phyloP scores from a whole-genome alignment of 2,888 invertebrate genomes.

The Deladenus siricidicola region DNA sequence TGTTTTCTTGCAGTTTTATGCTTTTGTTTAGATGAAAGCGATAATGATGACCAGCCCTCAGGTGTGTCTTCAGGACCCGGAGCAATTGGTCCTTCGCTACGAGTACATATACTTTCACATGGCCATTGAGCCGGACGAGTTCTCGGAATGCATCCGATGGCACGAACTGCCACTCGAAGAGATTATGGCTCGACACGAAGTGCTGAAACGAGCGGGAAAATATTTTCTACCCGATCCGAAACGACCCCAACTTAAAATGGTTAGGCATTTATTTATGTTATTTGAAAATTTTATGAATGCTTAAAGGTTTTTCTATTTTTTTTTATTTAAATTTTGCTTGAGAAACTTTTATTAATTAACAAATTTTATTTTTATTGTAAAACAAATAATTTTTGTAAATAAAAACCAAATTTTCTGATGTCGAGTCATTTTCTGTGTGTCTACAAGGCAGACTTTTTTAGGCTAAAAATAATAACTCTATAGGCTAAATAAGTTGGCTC shows the following conservation, averaged over 20 bases:
- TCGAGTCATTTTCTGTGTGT: constrained; percentile 5
- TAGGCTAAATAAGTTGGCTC: background rate
- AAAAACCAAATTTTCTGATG: too few species aligned
- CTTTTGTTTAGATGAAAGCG: constrained; percentile 25
- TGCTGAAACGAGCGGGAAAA: constrained; percentile 39
- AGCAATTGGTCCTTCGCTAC: constrained; percentile 37
- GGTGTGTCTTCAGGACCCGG: constrained; percentile 37
- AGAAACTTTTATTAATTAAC: constrained; percentile 2
- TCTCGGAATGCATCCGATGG: constrained; percentile 31
- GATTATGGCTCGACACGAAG: constrained; percentile 33
- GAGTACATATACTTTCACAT: constrained; percentile 50
- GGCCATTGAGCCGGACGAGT: constrained; percentile 41
- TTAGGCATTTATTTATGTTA: background rate
- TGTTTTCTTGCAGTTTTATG: background rate
- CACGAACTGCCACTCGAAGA: constrained; percentile 22
- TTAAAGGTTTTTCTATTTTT: background rate
- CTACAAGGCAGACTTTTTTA: background rate
- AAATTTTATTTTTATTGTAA: too few species aligned
- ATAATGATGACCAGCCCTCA: constrained; percentile 33
- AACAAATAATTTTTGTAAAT: too few species aligned
- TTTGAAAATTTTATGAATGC: background rate
- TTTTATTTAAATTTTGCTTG: background rate
- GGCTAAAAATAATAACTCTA: background rate
- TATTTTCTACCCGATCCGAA: constrained; percentile 47
- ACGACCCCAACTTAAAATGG: constrained; percentile 32